Conservation (phyloP, 2,888 invertebrate species). For the Athripsodes cinereus region DNA sequence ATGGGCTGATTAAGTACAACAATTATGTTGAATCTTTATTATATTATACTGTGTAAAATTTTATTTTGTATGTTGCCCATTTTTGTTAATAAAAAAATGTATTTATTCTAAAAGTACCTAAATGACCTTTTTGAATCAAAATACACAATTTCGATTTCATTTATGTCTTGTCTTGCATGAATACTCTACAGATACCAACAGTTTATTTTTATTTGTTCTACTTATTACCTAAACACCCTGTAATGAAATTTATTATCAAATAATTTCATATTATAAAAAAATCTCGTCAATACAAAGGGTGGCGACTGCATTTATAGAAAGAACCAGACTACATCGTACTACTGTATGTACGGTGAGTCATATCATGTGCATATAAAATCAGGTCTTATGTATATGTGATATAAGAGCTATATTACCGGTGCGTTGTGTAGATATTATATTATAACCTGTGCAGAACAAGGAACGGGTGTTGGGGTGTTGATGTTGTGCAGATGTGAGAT, state of each 20-base stretch:
- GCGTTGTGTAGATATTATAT: not conserved
- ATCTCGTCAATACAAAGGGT: conserved; percentile 11
- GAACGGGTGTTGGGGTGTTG: conserved; percentile 13
- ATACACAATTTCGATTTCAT: too few species aligned
- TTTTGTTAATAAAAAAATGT: too few species aligned
- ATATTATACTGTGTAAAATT: too few species aligned
- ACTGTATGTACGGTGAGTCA: not conserved
- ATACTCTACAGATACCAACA: too few species aligned
- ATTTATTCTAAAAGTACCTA: too few species aligned
- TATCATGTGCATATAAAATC: not conserved
- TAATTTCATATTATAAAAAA: conserved; percentile 16
- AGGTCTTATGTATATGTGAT: not conserved
- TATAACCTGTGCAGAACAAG: conserved; percentile 7
- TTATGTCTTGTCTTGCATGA: too few species aligned
- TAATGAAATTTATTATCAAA: conserved; percentile 16
- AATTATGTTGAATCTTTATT: too few species aligned
- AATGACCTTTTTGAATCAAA: too few species aligned
- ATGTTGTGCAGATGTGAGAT: conserved; percentile 20
- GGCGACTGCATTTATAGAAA: not conserved
- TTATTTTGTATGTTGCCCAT: too few species aligned
- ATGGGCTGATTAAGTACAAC: too few species aligned
- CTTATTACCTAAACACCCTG: conserved; percentile 10
- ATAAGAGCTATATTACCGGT: not conserved
- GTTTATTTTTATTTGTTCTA: too few species aligned
- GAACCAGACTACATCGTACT: not conserved